phyloP scores from a whole-genome alignment of 2,113 vertebrate genomes.

The Corydoras maculifer region DNA sequence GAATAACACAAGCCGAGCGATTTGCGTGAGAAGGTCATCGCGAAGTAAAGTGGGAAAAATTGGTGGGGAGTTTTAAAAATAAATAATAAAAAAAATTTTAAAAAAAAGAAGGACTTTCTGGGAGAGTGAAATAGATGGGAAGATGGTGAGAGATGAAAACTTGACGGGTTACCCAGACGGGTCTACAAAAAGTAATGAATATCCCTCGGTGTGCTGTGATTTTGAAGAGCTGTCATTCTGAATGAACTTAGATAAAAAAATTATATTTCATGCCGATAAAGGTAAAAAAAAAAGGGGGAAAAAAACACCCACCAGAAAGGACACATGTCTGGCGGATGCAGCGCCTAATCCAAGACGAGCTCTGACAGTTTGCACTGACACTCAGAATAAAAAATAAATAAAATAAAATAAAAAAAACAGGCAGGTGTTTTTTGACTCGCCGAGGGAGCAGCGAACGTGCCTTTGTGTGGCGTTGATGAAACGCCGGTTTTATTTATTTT shows the following conservation, averaged over 20 bases:
- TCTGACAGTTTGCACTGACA: constrained; percentile 58
- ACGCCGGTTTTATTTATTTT: constrained; percentile 20
- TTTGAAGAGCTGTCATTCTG: constrained; percentile 70
- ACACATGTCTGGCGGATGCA: constrained; percentile 65
- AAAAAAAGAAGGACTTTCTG: constrained; percentile 51
- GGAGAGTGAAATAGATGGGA: constrained; percentile 71
- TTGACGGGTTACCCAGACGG: constrained; percentile 67
- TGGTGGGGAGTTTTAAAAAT: constrained; percentile 26
- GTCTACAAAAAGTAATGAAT: constrained; percentile 72
- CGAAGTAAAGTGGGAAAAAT: constrained; percentile 65
- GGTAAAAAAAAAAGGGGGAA: not conserved
- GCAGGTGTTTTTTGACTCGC: too few relatives aligned
- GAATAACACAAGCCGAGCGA: constrained; percentile 74
- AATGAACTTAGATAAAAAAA: constrained; percentile 70
- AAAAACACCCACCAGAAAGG: constrained; percentile 54
- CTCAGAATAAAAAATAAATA: not conserved
- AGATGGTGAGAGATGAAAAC: constrained; percentile 69
- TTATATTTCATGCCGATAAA: constrained; percentile 67
- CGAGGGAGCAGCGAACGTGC: too few relatives aligned
- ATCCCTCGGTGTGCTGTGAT: constrained; percentile 66
- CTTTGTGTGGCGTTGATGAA: constrained; percentile 23
- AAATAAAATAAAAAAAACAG: constrained; percentile 49
- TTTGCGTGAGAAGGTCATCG: constrained; percentile 71
- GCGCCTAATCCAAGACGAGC: constrained; percentile 65
- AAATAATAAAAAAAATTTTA: not conserved